Conservation (phyloP, 1,140 invertebrate genomes). For the Cyclina sinensis region DNA sequence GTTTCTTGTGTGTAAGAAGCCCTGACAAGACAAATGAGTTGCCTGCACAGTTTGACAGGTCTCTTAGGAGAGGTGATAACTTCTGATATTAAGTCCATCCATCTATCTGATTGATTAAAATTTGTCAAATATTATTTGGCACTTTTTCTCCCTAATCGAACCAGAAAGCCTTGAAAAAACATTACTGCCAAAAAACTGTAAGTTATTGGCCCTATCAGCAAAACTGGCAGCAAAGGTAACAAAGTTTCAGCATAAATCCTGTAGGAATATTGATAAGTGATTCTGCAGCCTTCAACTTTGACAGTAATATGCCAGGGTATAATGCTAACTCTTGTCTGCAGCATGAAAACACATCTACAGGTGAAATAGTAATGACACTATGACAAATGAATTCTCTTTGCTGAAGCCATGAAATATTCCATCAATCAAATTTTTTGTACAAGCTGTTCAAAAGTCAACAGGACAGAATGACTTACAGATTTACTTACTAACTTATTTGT, state of each 20-base stretch:
- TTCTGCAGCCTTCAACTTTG: not conserved
- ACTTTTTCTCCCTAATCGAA: constrained; percentile 2
- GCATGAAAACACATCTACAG: constrained; percentile 12
- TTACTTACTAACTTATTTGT: too few relatives aligned
- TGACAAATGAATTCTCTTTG: not conserved
- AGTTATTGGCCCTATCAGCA: constrained; percentile 23
- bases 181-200: not conserved
- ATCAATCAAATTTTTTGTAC: not conserved
- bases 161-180: not conserved
- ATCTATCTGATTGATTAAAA: constrained; percentile 11
- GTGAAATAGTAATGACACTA: not conserved
- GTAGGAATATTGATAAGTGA: constrained; percentile 3
- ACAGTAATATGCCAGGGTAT: constrained; percentile 20
- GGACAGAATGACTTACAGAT: too few relatives aligned
- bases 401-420: not conserved
- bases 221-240: constrained; percentile 2
- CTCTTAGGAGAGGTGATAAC: not conserved
- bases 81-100: not conserved
- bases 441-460: too few relatives aligned
- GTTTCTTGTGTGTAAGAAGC: too few relatives aligned
- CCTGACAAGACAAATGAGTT: constrained; percentile 19
- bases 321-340: not conserved
- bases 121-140: not conserved
- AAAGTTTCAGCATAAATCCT: not conserved
- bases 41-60: not conserved